These are phyloP conservation scores for Drosophila mojavensis DNA, from an alignment of 1,140 invertebrate species.

Conservation along the genomic window DNA sequence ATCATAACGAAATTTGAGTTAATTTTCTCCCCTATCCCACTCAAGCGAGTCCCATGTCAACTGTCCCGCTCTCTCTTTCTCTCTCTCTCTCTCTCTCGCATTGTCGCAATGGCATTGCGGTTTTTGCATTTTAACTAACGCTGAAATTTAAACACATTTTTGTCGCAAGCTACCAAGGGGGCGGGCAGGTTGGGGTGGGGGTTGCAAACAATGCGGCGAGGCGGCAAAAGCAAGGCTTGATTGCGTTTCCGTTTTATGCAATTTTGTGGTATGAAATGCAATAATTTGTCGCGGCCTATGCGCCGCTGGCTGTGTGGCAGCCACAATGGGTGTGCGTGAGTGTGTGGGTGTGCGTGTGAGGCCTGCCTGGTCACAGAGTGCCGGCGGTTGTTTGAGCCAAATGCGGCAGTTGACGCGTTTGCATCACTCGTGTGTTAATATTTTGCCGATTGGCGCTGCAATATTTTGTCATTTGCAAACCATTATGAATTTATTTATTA, in stretches of 20 bases:
- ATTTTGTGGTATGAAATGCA: conserved; percentile 75
- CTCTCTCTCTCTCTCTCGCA: too few relatives aligned
- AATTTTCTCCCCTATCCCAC: conserved; percentile 40
- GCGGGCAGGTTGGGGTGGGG: neutral
- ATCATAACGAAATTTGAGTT: conserved; percentile 73
- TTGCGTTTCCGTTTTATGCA: conserved; percentile 81
- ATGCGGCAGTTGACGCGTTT: conserved; percentile 36
- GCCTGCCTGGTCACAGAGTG: conserved; percentile 1
- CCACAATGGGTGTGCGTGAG: conserved; percentile 7
- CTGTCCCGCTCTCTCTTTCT: too few relatives aligned
- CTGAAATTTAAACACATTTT: conserved; percentile 49
- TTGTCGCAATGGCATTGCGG: conserved; percentile 47
- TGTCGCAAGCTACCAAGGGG: conserved; percentile 9
- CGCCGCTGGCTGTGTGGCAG: conserved; percentile 28
- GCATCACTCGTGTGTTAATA: conserved; percentile 65
- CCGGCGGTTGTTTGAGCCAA: conserved; percentile 25
- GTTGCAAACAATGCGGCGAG: conserved; percentile 56
- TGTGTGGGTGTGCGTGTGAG: neutral
- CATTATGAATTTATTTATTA: conserved; percentile 82
- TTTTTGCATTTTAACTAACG: conserved; percentile 56
- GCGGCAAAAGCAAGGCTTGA: conserved; percentile 68
- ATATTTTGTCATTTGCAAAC: conserved; percentile 79
- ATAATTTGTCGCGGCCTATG: conserved; percentile 76
- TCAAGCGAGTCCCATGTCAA: too few relatives aligned
- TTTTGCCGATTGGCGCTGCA: conserved; percentile 76